Evolutionary conservation across 1,140 invertebrate species (phyloP), one percentile per base, ranked within the genome.

Genomic region (Augochlora pura): DNA sequence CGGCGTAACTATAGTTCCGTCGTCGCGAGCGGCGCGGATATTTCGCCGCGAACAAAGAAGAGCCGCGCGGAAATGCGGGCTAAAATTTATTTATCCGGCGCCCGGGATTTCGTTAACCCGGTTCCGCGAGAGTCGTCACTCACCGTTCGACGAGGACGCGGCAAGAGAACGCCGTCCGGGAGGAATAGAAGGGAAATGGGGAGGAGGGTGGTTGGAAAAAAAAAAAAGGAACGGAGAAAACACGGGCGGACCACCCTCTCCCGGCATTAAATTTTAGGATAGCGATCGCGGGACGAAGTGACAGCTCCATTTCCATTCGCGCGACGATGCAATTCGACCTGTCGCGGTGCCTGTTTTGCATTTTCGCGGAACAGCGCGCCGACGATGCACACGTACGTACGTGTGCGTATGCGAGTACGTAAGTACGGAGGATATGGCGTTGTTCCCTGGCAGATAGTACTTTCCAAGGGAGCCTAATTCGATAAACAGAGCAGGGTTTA

Each of bases 241-340:
- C 39, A 14, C 16, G 49, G 14, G 12, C 49, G 16, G 2, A 14
- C 16, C 14, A 8, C 49, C 4, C 16, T 23, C 9, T 23, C 49
- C n/a, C 8, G 59, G n/a, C 46, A 54, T 82, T 79, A 79, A 83
- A 84, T 83, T 79, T 64, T 59, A 75, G 32, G 14, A 54, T 57
- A 64, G 23, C 65, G 59, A 49, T 69, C 27, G 38, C 25, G 59
- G 23, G 12, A n/a, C 14, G 71, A 73, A 59, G 69, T 62, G 72
- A 70, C 63, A 74, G 76, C 59, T 82, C 46, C 67, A 86, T 86
- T 76, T 77, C 69, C 74, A 73, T 77, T 74, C 42, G 39, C 18
- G n/a, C 25, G 39, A 60, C 62, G 39, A 64, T 60, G 81, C 70
- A 65, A 77, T 83, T 80, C 60, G 62, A 72, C 72, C 23, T 62